Evolutionary conservation across 2,113 vertebrate species (phyloP).

Genomic region (Gasterosteus aculeatus): DNA sequence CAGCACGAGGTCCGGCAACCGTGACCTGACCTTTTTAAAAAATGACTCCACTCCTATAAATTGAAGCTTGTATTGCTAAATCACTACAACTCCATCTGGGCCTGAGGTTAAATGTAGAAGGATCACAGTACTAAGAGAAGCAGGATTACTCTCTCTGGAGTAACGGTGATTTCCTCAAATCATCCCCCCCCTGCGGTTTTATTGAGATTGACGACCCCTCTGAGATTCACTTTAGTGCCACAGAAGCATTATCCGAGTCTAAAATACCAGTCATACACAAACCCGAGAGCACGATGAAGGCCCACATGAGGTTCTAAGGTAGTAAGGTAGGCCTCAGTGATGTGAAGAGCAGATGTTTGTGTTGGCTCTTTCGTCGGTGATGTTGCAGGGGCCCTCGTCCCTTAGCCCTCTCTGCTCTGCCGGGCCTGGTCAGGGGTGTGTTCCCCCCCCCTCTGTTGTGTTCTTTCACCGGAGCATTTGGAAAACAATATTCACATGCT

Average conservation of each 20-base stretch:
- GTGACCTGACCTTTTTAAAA: background rate
- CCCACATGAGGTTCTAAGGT: slow-evolving; percentile 53
- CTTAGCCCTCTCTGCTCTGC: slow-evolving; percentile 53
- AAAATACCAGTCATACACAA: slow-evolving; percentile 61
- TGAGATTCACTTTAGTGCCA: slow-evolving; percentile 70
- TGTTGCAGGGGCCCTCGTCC: slow-evolving; percentile 50
- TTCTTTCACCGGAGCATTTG: slow-evolving; percentile 52
- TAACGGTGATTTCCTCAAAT: slow-evolving; percentile 67
- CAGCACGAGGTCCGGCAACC: slow-evolving; percentile 3
- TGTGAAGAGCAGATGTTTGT: slow-evolving; percentile 77
- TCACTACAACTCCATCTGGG: slow-evolving; percentile 15
- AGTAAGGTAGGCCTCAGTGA: slow-evolving; percentile 54
- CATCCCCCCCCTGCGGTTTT: slow-evolving; percentile 70
- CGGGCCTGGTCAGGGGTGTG: slow-evolving; percentile 33
- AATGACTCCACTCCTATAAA: slow-evolving; percentile 9
- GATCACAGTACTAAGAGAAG: slow-evolving; percentile 29
- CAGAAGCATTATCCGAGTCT: slow-evolving; percentile 54
- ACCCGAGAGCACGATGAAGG: slow-evolving; percentile 51
- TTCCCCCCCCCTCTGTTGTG: slow-evolving; percentile 1
- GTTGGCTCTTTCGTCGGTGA: slow-evolving; percentile 56
- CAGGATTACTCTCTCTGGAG: slow-evolving; percentile 47
- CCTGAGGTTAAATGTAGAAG: slow-evolving; percentile 29
- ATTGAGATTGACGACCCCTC: slow-evolving; percentile 71
- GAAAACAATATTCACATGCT: slow-evolving; percentile 54
- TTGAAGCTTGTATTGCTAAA: slow-evolving; percentile 7